Percentiles rank a stretch among this genome's conserved stretches.
These are phyloP conservation scores for Typhlichthys subterraneus DNA, from an alignment of 2,797 vertebrate species.

Conservation along the genomic window DNA sequence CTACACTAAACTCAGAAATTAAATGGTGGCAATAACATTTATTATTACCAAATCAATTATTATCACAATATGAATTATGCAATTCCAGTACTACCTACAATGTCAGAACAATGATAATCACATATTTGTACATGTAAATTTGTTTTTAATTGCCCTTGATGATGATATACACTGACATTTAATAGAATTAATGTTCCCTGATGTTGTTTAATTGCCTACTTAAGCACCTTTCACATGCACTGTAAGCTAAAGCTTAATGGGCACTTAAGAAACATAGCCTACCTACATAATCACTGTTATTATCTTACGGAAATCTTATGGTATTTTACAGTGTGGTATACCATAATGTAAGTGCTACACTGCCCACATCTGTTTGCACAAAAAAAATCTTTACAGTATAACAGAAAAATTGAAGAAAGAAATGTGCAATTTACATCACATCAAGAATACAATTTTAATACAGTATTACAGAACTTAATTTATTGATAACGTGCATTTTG, in stretches of 20 bases:
- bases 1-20: slow-evolving; percentile 42
- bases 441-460: not conserved
- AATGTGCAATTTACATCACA: slow-evolving; percentile 19
- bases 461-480: not conserved
- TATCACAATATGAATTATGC: slow-evolving; percentile 47
- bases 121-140: slow-evolving; percentile 22
- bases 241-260: not conserved
- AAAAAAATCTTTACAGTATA: slow-evolving; percentile 19
- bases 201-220: slow-evolving; percentile 21
- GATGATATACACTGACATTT: not conserved
- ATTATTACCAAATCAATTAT: slow-evolving; percentile 47
- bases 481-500: slow-evolving; percentile 53
- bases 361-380: slow-evolving; percentile 28
- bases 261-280: no score
- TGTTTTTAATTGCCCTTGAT: no score
- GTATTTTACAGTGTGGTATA: no score
- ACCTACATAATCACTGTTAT: no score
- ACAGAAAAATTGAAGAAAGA: slow-evolving; percentile 27
- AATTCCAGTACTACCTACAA: slow-evolving; percentile 33
- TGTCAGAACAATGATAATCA: slow-evolving; percentile 40
- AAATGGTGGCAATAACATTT: slow-evolving; percentile 51
- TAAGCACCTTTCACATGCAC: slow-evolving; percentile 24
- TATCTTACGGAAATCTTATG: not conserved
- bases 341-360: slow-evolving; percentile 12
- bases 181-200: slow-evolving; percentile 18